Percentiles rank a stretch among this genome's conserved stretches.
These are phyloP conservation scores for Lissonota sp. DNA, from an alignment of 2,888 invertebrate species.

Conservation along the genomic window DNA sequence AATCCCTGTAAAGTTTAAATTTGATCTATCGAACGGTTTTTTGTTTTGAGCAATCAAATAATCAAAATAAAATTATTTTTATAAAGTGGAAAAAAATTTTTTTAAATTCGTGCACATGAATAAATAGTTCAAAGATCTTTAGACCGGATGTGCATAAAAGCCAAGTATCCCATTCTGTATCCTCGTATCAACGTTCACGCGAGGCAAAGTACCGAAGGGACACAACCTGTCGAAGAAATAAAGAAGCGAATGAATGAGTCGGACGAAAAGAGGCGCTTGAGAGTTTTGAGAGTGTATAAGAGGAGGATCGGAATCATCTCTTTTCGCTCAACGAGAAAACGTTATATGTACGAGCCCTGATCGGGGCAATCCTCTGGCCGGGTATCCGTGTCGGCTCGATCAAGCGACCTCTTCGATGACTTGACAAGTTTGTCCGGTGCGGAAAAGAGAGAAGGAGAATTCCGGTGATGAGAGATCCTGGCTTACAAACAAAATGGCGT, in stretches of 20 bases:
- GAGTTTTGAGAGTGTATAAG: constrained; percentile 1
- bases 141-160: too few relatives aligned
- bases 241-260: background rate
- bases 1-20: too few relatives aligned
- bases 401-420: constrained; percentile 79
- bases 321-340: constrained; percentile 43
- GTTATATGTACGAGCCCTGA: constrained; percentile 23
- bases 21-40: too few relatives aligned
- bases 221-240: constrained; percentile 23
- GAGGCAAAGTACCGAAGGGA: background rate
- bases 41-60: too few relatives aligned
- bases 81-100: too few relatives aligned
- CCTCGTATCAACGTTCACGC: too few relatives aligned
- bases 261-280: constrained; percentile 31
- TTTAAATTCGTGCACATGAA: too few relatives aligned
- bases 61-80: too few relatives aligned
- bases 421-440: constrained; percentile 75
- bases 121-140: too few relatives aligned
- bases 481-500: constrained; percentile 55
- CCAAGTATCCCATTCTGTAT: too few relatives aligned
- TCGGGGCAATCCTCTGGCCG: constrained; percentile 38
- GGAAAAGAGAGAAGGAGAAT: constrained; percentile 58
- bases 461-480: constrained; percentile 43
- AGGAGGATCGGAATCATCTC: constrained; percentile 39
- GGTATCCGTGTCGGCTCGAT: constrained; percentile 80